Evolutionary conservation across 2,888 invertebrate genomes (phyloP), one percentile per base, ranked within the genome.

Genomic region (Cataglyphis rosenhaueri): DNA sequence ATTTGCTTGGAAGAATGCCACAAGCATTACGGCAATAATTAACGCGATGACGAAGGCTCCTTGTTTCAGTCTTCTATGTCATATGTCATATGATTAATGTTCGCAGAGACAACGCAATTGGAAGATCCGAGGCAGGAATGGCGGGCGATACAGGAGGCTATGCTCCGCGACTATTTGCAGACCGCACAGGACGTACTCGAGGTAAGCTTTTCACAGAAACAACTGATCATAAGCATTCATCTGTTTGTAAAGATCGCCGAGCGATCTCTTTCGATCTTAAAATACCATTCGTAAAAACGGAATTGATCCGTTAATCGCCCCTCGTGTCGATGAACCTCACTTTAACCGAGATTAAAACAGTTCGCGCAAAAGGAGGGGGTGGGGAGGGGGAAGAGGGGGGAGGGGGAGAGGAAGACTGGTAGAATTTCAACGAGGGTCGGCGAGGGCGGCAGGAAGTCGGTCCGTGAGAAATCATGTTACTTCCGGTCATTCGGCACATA

Each of bases 91-190:
- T 57, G 25, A 21, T 71, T 70, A 44, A 71, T 57, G 44, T 78
- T 25, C 96, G 55, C 96, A 98, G 98, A 99, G 96, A 97, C 97
- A 93, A 99, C 99, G 94, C 99, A 99, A 95, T 95, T 99, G 87
- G 99, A 99, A 95, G 99, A 99, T 95, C 99, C 99, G 87, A 96
- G 99, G 92, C 96, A 98, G 95, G 98, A 99, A 97, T 99, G 99
- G 99, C 97, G 98, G 93, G 97, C 97, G 92, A 97, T 98, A 92
- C 99, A 99, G 95, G 99, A 99, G 95, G 97, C 97, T 89, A 99
- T 99, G 99, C 96, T 99, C 94, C 97, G 98, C 95, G 99, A 99
- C 94, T 99, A 99, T 96, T 96, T 99, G 94, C 97, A 97, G 92
- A 98, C 98, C 87, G 99, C 99, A 88, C 98, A 99, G 96, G 98